A percentile compares a stretch with the other conserved stretches of the same genome.
Conservation (phyloP, 1,140 invertebrate genomes). For the Bemisia tabaci region DNA sequence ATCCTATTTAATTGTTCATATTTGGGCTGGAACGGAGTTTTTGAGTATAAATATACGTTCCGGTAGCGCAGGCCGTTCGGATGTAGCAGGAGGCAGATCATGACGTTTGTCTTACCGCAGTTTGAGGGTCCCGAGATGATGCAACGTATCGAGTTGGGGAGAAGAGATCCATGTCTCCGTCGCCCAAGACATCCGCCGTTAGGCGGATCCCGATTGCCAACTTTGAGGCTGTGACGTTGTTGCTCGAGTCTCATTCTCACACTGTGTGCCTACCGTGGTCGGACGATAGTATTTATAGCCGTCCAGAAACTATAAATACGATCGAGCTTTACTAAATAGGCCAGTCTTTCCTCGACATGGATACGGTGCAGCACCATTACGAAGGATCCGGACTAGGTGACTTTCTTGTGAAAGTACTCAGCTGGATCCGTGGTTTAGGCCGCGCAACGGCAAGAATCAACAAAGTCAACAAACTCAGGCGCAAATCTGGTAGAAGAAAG, state of each 20-base stretch:
- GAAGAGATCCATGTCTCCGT: slow-evolving; percentile 17
- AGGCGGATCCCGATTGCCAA: neutral
- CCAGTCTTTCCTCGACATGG: neutral
- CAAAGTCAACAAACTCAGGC: too few species aligned
- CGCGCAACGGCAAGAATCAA: too few species aligned
- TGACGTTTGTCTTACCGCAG: slow-evolving; percentile 6
- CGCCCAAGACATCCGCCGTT: neutral
- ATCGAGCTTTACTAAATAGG: neutral
- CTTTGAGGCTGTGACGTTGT: neutral
- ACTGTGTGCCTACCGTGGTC: neutral
- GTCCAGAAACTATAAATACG: too few species aligned
- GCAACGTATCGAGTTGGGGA: slow-evolving; percentile 22
- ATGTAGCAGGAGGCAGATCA: slow-evolving; percentile 1
- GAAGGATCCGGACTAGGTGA: too few species aligned
- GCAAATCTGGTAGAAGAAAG: too few species aligned
- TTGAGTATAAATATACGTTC: slow-evolving; percentile 2
- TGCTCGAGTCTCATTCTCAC: neutral
- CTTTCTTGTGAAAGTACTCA: too few species aligned
- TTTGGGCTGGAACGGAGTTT: slow-evolving; percentile 1
- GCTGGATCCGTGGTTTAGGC: too few species aligned
- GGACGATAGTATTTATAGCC: too few species aligned
- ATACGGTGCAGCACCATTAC: too few species aligned
- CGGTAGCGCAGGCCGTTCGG: neutral
- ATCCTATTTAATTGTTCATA: neutral
- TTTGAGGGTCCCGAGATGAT: slow-evolving; percentile 24